Conservation (phyloP, 2,113 vertebrate genomes). For the Neogale vison region DNA sequence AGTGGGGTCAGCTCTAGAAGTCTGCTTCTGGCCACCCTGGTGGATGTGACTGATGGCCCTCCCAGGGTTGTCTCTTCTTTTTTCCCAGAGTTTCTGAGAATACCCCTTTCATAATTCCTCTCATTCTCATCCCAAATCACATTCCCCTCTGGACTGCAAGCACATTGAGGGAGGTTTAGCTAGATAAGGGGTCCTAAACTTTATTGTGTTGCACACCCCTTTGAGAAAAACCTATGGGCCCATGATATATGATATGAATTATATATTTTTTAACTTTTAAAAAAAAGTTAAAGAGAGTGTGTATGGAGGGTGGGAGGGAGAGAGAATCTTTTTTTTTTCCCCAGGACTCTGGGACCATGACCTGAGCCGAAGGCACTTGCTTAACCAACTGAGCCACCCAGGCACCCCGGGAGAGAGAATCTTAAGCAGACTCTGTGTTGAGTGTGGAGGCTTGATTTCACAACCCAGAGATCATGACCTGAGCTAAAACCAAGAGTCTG, state of each 20-base stretch:
- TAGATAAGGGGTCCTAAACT: background rate
- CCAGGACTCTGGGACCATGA: too few relatives aligned
- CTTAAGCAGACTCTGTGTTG: background rate
- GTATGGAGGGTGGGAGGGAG: background rate
- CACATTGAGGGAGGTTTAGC: background rate
- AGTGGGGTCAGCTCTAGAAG: background rate
- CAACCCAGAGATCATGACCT: background rate
- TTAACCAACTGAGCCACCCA: too few relatives aligned
- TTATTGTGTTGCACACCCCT: background rate
- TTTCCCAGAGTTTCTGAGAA: background rate
- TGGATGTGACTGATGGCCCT: background rate
- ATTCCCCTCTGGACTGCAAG: background rate
- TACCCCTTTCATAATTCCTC: background rate
- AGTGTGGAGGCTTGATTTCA: background rate
- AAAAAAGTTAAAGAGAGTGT: background rate
- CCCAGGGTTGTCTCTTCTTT: background rate
- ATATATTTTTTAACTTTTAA: background rate
- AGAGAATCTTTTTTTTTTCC: background rate
- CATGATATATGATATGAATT: background rate
- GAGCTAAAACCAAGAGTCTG: background rate
- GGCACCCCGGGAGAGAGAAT: background rate
- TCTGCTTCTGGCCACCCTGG: background rate
- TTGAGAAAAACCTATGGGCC: background rate
- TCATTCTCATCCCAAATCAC: background rate
- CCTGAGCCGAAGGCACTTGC: too few relatives aligned